Conservation (phyloP, 2,797 vertebrate species). For the Muraenolepis orangiensis region DNA sequence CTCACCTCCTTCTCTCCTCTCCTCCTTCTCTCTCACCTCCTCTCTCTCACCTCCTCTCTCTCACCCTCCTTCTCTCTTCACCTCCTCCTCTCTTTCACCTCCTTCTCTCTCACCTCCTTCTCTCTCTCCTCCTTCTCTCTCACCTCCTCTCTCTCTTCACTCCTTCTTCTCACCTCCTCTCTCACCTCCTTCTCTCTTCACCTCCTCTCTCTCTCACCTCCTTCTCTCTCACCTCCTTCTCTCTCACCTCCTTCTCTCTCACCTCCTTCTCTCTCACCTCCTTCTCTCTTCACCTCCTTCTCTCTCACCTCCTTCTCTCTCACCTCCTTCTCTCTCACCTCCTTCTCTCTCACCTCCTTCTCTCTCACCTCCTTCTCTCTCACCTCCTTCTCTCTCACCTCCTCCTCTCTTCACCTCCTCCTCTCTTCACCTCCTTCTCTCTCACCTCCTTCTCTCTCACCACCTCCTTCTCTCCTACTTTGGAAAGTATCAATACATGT, state of each 20-base stretch:
- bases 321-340: conserved; percentile 8
- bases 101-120: background rate
- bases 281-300: background rate
- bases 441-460: too few relatives aligned
- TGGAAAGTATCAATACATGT: too few relatives aligned
- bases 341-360: conserved; percentile 11
- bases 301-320: background rate
- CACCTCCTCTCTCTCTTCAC: conserved; percentile 34
- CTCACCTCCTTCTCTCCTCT: conserved; percentile 10
- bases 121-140: background rate
- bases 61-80: conserved; percentile 11
- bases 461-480: too few relatives aligned
- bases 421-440: too few relatives aligned
- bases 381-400: background rate
- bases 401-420: background rate
- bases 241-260: conserved; percentile 14
- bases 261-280: background rate
- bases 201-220: conserved; percentile 11
- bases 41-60: too few relatives aligned
- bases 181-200: background rate
- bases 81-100: background rate
- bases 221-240: conserved; percentile 10
- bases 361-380: conserved; percentile 13
- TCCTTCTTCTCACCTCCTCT: conserved; percentile 34
- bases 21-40: conserved; percentile 7